Evolutionary conservation across 1,140 invertebrate genomes (phyloP).

Genomic region (Hestina assimilis): DNA sequence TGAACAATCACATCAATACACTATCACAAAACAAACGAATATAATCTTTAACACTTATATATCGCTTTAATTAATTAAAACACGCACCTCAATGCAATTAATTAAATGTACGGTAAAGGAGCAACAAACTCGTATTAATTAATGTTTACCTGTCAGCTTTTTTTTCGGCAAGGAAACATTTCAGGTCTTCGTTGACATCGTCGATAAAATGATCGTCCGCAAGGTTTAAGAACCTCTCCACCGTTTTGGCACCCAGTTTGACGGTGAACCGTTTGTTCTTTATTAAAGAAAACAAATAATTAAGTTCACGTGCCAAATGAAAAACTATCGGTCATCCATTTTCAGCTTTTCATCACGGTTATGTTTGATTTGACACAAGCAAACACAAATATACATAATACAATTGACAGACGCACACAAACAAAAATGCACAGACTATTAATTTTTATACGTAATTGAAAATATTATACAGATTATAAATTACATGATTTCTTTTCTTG

Average conservation of each 20-base stretch:
- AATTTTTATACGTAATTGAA: not conserved
- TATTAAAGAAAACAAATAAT: slow-evolving; percentile 54
- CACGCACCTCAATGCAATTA: not conserved
- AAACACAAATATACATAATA: slow-evolving; percentile 30
- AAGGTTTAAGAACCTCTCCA: slow-evolving; percentile 68
- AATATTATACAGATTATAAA: slow-evolving; percentile 8
- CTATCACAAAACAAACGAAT: not conserved
- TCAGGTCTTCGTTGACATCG: slow-evolving; percentile 74
- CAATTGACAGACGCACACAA: slow-evolving; percentile 16
- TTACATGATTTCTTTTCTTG: no score
- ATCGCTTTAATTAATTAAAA: not conserved
- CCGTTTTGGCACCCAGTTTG: slow-evolving; percentile 78
- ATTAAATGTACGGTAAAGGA: not conserved
- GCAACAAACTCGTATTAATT: slow-evolving; percentile 23
- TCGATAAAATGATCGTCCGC: slow-evolving; percentile 73
- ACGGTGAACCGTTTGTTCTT: slow-evolving; percentile 42
- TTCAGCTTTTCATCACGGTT: slow-evolving; percentile 54
- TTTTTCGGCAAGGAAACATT: slow-evolving; percentile 71
- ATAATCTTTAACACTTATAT: not conserved
- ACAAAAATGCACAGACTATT: slow-evolving; percentile 3
- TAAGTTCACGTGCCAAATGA: slow-evolving; percentile 54
- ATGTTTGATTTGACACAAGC: slow-evolving; percentile 20
- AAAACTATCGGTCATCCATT: slow-evolving; percentile 66
- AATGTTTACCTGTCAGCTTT: slow-evolving; percentile 75
- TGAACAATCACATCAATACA: slow-evolving; percentile 39